Conservation (phyloP, 2,113 vertebrate species). For the Thunnus maccoyii region DNA sequence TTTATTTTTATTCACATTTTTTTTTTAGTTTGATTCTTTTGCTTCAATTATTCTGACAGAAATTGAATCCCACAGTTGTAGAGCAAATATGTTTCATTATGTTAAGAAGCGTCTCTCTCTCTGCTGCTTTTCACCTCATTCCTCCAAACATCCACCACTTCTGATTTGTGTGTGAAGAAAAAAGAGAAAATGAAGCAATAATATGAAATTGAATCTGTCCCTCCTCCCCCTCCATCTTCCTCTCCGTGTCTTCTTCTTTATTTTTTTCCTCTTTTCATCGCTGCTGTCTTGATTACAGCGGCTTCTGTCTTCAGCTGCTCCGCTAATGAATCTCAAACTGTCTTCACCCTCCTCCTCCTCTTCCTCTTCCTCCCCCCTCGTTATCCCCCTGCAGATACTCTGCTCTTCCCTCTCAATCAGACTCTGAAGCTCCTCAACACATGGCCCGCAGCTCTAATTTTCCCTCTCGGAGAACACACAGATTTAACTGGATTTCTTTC, state of each 20-base stretch:
- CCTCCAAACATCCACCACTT: neutral
- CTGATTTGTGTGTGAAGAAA: neutral
- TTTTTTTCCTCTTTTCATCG: neutral
- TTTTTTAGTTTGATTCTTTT: too few relatives aligned
- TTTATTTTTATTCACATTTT: too few relatives aligned
- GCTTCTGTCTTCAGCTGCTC: neutral
- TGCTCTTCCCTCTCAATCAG: neutral
- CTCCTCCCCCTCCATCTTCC: neutral
- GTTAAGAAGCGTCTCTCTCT: too few relatives aligned
- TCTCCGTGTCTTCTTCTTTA: neutral
- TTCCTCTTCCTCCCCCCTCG: neutral
- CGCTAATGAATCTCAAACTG: conserved; percentile 30
- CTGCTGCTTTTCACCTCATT: neutral
- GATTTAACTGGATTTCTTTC: too few relatives aligned
- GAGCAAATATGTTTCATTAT: too few relatives aligned
- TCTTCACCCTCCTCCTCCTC: neutral
- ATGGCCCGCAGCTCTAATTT: neutral
- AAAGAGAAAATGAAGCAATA: conserved; percentile 2
- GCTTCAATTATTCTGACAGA: too few relatives aligned
- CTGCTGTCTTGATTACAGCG: neutral
- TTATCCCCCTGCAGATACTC: neutral
- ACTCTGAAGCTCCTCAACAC: neutral
- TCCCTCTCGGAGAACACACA: neutral
- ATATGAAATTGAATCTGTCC: neutral
- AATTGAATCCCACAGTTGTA: too few relatives aligned